Evolutionary conservation across 2,888 invertebrate species (phyloP).

Genomic region (Athalia cordata): DNA sequence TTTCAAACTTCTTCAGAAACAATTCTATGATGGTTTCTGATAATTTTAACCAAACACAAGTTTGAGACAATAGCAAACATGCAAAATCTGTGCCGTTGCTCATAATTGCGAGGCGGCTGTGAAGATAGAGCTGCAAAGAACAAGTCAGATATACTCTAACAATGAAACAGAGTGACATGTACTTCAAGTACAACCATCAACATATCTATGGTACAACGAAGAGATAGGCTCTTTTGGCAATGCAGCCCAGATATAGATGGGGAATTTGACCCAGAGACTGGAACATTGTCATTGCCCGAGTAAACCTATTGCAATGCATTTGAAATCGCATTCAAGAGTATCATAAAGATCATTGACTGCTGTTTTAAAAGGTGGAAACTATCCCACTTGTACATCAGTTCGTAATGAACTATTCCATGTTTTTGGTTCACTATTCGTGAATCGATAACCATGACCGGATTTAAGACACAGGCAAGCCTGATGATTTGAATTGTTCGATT

Average conservation of each 20-base stretch:
- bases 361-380: not conserved
- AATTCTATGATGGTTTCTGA: not conserved
- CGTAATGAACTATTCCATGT: not conserved
- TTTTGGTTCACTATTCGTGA: slow-evolving; percentile 11
- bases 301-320: too few relatives aligned
- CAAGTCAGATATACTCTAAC: not conserved
- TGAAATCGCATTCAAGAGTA: too few relatives aligned
- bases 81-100: not conserved
- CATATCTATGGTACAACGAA: too few relatives aligned
- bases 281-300: not conserved
- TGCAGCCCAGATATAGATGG: too few relatives aligned
- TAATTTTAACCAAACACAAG: not conserved
- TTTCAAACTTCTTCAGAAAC: not conserved
- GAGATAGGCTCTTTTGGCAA: too few relatives aligned
- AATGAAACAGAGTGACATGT: not conserved
- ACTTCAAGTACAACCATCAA: not conserved
- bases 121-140: not conserved
- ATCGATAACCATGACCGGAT: not conserved
- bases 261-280: too few relatives aligned
- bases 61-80: not conserved
- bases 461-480: not conserved
- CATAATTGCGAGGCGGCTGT: not conserved
- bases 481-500: not conserved
- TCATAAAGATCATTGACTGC: not conserved
- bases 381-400: slow-evolving; percentile 6